Evolutionary conservation across 1,140 invertebrate genomes (phyloP).

Genomic region (Sycophaga agraensis): DNA sequence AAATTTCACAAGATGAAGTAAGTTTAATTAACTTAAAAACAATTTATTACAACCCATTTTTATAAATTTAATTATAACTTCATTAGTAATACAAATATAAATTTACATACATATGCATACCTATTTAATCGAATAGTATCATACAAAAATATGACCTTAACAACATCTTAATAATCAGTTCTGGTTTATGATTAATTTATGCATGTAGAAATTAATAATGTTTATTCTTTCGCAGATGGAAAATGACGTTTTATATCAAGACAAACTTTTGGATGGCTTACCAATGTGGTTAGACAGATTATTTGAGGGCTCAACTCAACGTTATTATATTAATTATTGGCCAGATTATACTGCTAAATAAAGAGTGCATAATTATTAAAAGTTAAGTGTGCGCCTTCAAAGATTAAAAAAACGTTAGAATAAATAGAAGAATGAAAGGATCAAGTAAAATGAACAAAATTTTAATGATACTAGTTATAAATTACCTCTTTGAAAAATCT

Average conservation of each 20-base stretch:
- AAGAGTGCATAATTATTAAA: conserved; percentile 30
- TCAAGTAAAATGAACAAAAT: conserved; percentile 9
- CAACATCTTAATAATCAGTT: neutral
- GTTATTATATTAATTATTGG: conserved; percentile 97
- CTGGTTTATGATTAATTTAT: neutral
- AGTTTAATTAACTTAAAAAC: too few relatives aligned
- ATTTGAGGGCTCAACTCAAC: conserved; percentile 92
- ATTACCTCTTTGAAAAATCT: too few relatives aligned
- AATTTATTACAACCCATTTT: too few relatives aligned
- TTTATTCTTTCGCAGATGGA: conserved; percentile 38
- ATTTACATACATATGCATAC: too few relatives aligned
- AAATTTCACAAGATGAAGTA: conserved; percentile 70
- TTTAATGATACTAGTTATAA: conserved; percentile 21
- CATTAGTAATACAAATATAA: too few relatives aligned
- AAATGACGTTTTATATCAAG: conserved; percentile 58
- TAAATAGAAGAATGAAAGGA: neutral
- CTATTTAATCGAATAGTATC: too few relatives aligned
- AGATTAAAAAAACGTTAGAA: neutral
- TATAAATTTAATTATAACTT: too few relatives aligned
- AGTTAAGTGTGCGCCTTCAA: conserved; percentile 9
- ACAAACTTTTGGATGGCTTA: conserved; percentile 86
- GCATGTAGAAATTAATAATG: neutral
- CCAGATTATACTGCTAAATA: conserved; percentile 80
- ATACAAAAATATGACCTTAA: neutral
- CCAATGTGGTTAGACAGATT: conserved; percentile 95